Base-by-base conservation (phyloP, 2,888 invertebrate species). In the Melanchra persicariae region DNA sequence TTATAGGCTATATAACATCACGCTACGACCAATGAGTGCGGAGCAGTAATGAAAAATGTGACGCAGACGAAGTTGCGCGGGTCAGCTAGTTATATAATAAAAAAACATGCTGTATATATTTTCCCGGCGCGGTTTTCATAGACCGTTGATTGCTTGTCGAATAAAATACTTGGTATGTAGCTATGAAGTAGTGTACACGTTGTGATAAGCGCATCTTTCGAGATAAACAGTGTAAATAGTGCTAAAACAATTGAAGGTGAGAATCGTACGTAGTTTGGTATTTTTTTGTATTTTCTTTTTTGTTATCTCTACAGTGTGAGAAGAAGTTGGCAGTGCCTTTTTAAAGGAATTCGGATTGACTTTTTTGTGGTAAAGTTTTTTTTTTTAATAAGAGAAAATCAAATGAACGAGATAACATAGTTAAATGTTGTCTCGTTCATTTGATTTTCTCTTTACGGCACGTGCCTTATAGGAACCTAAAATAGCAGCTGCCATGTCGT, bases 211-310 rank as follows among this genome's bases (percentile, higher is more conserved):
- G 45, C 63, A 74, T 70, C 74, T 74, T 67, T 59, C 37, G n/a
- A 80, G 85, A 85, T 84, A 82, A 64, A 71, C 6, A 62, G 73
- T 74, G 76, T 73, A 77, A 73, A 74, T 65, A 79, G 58, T 72
- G 67, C 22, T 65, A 22, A 58, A 64, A 70, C 59, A 67, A 74
- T 65, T 75, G 61, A 70, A 84, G 72, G 84, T 77, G 66, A 74
- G 30, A 54, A 30, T 47, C 24, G 19, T 19, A 17, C 37, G 10
- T 22, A 34, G 37, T 15, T 10, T 1, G 17, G 10, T n/a, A 2
- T 49, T 59, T 77, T 55, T 43, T n/a, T 22, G 15, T n/a, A 10
- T 49, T 37, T 58, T 34, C 2, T 19, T 43, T 43, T 52, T 19
- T 70, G 10, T 24, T n/a, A 45, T 72, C 17, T 24, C 4, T 0